A percentile compares a stretch with the other conserved stretches of the same genome.
These are phyloP conservation scores for Penaeus japonicus DNA, from an alignment of 1,140 invertebrate species.

Conservation along the genomic window DNA sequence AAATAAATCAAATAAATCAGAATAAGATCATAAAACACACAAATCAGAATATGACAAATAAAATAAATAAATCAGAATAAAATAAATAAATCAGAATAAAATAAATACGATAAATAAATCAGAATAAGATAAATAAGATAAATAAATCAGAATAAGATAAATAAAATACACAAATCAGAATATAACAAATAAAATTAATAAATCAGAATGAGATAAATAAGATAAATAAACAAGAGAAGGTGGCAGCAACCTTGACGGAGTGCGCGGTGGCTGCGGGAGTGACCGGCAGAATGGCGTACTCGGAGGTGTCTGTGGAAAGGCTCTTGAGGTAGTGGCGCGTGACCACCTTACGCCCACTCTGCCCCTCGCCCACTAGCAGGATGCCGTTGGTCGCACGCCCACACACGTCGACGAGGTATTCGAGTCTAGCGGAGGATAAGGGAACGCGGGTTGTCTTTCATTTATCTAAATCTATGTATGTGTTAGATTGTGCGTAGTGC, in stretches of 20 bases:
- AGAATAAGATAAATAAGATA: no score
- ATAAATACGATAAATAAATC: background rate
- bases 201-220: no score
- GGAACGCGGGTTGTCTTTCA: background rate
- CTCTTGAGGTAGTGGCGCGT: conserved; percentile 86
- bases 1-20: no score
- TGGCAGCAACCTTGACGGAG: conserved; percentile 84
- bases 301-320: conserved; percentile 75
- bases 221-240: no score
- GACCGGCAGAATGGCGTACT: conserved; percentile 85
- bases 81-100: background rate
- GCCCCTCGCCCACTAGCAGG: conserved; percentile 87
- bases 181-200: no score
- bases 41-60: no score
- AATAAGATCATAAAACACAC: no score
- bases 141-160: no score
- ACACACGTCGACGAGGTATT: conserved; percentile 74
- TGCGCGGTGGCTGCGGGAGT: conserved; percentile 87
- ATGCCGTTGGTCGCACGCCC: conserved; percentile 75
- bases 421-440: conserved; percentile 61
- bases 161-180: no score
- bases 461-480: no score
- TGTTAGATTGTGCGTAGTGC: no score
- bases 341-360: conserved; percentile 91
- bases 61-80: conserved; percentile 10